Evolutionary conservation across 1,140 invertebrate genomes (phyloP).

Genomic region (Ephestia elutella): DNA sequence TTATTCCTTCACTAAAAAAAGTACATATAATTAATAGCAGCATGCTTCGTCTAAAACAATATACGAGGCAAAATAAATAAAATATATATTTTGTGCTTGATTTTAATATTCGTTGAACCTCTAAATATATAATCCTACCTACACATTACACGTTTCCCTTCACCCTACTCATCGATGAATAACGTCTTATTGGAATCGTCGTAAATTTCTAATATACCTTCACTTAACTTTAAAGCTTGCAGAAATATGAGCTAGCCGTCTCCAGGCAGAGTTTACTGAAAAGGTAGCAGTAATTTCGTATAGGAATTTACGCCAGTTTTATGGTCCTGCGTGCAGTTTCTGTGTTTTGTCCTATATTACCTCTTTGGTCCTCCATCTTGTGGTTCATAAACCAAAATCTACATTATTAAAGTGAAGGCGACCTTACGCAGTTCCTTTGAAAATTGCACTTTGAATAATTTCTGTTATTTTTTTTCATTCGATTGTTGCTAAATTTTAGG

Average conservation of each 20-base stretch:
- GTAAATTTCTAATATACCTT: not conserved
- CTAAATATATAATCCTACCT: too few species aligned
- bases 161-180: not conserved
- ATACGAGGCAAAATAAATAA: too few species aligned
- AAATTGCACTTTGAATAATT: not conserved
- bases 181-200: not conserved
- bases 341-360: not conserved
- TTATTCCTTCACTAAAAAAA: too few species aligned
- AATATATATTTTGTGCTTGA: too few species aligned
- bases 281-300: not conserved
- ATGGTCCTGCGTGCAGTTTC: not conserved
- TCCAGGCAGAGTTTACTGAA: not conserved
- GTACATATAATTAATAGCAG: too few species aligned
- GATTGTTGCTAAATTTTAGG: too few species aligned
- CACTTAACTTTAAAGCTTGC: not conserved
- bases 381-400: not conserved
- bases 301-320: slow-evolving; percentile 3
- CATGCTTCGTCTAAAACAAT: too few species aligned
- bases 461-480: not conserved
- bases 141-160: not conserved
- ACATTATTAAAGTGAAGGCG: not conserved
- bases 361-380: not conserved
- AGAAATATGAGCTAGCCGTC: not conserved
- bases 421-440: not conserved
- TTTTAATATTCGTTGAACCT: too few species aligned